Evolutionary conservation across 2,888 invertebrate species (phyloP), one percentile per base, ranked within the genome.

Genomic region (Xylota segnis): DNA sequence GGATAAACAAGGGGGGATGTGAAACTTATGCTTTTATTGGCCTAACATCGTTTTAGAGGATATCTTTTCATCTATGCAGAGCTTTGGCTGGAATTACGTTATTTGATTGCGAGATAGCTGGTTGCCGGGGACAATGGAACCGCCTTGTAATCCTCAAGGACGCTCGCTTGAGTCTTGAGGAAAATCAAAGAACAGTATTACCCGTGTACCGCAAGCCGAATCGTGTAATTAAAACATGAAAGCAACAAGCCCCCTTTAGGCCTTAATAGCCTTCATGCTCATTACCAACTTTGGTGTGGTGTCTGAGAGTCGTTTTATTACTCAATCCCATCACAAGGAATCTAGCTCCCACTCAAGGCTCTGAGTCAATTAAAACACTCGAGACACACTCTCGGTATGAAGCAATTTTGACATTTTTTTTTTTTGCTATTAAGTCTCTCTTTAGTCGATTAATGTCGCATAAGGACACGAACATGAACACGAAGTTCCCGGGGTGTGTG

Each of bases 361-460:
- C 56, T 16, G 23, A 74, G 54, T 68, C 74, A 84, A 79, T 84
- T 75, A 65, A 59, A 74, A 29, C 43, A 50, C 74, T 74, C 18
- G 56, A 77, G 52, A 70, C 70, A 43, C 43, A 14, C 43, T 5
- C 70, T 61, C 16, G 9, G 45, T 40, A 68, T 54, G 68, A 45
- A 77, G 23, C 47, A 68, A 34, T 70, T 58, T 56, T 61, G 34
- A 23, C 74, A 83, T 45, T 32, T n/a, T n/a, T n/a, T n/a, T n/a
- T n/a, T n/a, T 77, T 29, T 29, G 58, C 50, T 40, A 43, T 52
- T 43, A 47, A 63, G 50, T 61, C 37, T 61, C 37, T 82, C 23
- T 77, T 52, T 23, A 40, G 56, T 47, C 74, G 63, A 74, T 63
- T 52, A 74, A 63, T 34, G 43, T 63, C 72, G 40, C 50, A 7